Percentiles rank a stretch among this genome's conserved stretches.
Evolutionary conservation across 2,888 invertebrate genomes (phyloP).

Genomic region (Caenorhabditis wallacei): DNA sequence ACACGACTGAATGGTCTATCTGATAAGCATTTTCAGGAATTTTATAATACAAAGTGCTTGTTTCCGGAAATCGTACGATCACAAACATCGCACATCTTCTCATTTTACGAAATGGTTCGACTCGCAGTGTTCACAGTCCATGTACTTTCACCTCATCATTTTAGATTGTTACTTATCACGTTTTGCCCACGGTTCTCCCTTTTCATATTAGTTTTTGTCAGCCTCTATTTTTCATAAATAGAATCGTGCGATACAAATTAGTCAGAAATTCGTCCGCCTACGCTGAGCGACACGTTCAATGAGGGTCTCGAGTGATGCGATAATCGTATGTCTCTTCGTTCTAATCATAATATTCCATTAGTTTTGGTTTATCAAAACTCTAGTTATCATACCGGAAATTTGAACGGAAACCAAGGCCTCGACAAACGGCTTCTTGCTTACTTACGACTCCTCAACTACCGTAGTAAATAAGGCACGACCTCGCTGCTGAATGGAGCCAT

Average conservation of each 20-base stretch:
- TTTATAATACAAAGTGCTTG: conserved; percentile 7
- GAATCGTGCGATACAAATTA: background rate
- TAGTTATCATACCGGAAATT: conserved; percentile 63
- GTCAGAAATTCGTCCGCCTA: conserved; percentile 53
- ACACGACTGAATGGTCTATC: background rate
- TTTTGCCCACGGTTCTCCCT: conserved; percentile 16
- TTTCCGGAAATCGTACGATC: conserved; percentile 47
- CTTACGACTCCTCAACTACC: conserved; percentile 53
- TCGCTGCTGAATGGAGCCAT: conserved; percentile 59
- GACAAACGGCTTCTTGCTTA: conserved; percentile 44
- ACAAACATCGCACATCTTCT: conserved; percentile 11
- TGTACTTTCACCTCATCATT: conserved; percentile 49
- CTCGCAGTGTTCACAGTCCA: conserved; percentile 18
- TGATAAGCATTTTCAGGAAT: conserved; percentile 22
- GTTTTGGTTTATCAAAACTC: conserved; percentile 42
- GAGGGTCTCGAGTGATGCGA: conserved; percentile 45
- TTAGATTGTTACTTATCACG: conserved; percentile 28
- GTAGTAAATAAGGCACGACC: conserved; percentile 33
- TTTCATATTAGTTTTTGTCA: background rate
- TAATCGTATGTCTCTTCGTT: conserved; percentile 29
- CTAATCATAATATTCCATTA: conserved; percentile 49
- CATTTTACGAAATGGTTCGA: conserved; percentile 33
- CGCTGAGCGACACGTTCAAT: conserved; percentile 28
- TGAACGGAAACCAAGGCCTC: conserved; percentile 47
- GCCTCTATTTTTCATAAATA: too few species aligned